phyloP scores from a whole-genome alignment of 2,888 invertebrate genomes.

The Gisinianus flammeolus region DNA sequence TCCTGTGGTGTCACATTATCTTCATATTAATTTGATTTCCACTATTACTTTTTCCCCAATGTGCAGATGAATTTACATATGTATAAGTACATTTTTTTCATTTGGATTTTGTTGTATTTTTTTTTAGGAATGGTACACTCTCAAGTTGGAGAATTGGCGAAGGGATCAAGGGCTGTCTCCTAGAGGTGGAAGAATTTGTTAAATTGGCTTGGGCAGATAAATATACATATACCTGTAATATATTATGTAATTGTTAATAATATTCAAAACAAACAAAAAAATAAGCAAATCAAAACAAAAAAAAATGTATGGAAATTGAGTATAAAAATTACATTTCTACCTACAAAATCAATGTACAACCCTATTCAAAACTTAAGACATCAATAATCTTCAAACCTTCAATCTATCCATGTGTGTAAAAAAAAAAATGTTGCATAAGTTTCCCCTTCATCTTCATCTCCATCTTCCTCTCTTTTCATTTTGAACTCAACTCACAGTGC shows the following conservation, averaged over 20 bases:
- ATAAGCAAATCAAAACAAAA: neutral
- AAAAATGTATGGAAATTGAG: neutral
- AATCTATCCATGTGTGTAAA: too few relatives aligned
- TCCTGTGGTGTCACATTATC: neutral
- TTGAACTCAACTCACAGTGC: neutral
- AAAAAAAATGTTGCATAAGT: neutral
- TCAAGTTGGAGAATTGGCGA: constrained; percentile 62
- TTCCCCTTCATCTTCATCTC: neutral
- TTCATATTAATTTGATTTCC: neutral
- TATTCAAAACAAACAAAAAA: too few relatives aligned
- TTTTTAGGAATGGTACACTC: constrained; percentile 62
- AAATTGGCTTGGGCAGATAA: too few relatives aligned
- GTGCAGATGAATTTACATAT: neutral
- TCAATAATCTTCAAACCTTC: too few relatives aligned
- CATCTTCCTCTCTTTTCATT: neutral
- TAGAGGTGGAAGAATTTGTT: constrained; percentile 56
- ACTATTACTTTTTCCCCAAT: too few relatives aligned
- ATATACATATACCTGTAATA: too few relatives aligned
- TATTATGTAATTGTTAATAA: too few relatives aligned
- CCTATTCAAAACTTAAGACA: neutral
- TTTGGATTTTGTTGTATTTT: constrained; percentile 23
- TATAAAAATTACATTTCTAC: neutral
- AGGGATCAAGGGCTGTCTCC: constrained; percentile 62
- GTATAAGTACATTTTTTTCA: neutral
- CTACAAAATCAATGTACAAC: neutral